Conservation (phyloP, 2,113 vertebrate species). For the Malurus cyaneus region DNA sequence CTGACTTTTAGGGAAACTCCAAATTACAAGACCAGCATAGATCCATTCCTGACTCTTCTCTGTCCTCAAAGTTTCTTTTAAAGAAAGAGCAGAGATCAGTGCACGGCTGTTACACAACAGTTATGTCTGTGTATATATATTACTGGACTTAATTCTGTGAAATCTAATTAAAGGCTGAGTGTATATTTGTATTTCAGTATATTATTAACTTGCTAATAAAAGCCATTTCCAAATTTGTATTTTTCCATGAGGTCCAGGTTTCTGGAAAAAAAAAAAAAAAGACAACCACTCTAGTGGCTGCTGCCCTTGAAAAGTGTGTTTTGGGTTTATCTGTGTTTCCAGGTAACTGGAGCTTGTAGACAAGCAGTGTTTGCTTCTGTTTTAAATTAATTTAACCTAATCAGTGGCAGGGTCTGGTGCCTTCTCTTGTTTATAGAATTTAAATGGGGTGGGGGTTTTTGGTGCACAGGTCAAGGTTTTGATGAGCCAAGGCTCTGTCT, state of each 20-base stretch:
- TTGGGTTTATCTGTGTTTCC: conserved; percentile 68
- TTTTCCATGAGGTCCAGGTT: conserved; percentile 59
- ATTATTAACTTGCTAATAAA: conserved; percentile 65
- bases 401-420: conserved; percentile 50
- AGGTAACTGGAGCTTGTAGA: conserved; percentile 45
- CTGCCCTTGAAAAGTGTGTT: conserved; percentile 39
- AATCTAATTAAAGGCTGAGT: conserved; percentile 43
- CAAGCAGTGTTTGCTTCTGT: conserved; percentile 29
- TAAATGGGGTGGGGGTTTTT: rapidly evolving
- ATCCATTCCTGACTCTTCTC: not conserved
- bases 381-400: conserved; percentile 60
- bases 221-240: conserved; percentile 55
- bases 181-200: conserved; percentile 32
- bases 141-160: conserved; percentile 27
- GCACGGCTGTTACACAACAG: not conserved
- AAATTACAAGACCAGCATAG: not conserved
- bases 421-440: conserved; percentile 17
- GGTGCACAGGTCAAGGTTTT: not conserved
- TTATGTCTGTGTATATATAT: not conserved
- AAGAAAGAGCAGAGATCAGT: not conserved
- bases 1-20: not conserved
- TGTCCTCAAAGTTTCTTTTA: not conserved
- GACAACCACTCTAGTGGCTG: not conserved
- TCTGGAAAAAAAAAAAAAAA: not conserved
- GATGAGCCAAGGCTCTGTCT: not conserved